Base-by-base conservation (phyloP, 1,140 invertebrate genomes). In the Drosophila pseudoobscura region DNA sequence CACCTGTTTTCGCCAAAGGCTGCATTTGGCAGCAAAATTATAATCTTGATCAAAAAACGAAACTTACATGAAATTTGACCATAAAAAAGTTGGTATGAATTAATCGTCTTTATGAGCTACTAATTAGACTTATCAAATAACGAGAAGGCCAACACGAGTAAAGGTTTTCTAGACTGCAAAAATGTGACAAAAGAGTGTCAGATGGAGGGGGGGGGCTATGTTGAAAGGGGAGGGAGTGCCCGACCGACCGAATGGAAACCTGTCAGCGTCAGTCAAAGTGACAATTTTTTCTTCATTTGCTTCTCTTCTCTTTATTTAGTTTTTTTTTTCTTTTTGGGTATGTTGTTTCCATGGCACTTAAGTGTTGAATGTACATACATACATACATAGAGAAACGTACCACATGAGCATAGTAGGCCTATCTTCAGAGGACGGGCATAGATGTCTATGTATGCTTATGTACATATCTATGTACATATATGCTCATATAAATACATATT, bases 41-140 rank as follows among this genome's bases (percentile, higher is more conserved):
- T 29, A 1, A 47, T 15, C 7, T 13, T 9, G 46, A 59, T 9
- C 6, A 6, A 57, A 51, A 41, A 57, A 69, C 20, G 20, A 43
- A 69, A 50, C 45, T 50, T 69, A 31, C 66, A 69, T 65, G 45
- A 50, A 45, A 69, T 52, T 57, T 50, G 63, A 50, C 20, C 45
- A 69, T 69, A 69, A 69, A 68, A 69, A 13, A 26, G 24, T 69
- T 69, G 63, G 35, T 69, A 69, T 69, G 63, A 69, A 69, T 44
- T 69, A 69, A 69, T 69, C 65, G 63, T 64, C 69, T 69, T 69
- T 69, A 69, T 69, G 66, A 69, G 43, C 64, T 69, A 35, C 52
- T 69, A 69, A 66, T 69, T 69, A 69, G 35, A 65, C 63, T 69
- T 69, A 69, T 69, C 66, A 69, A 58, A 44, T 56, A 51, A 41